Conservation (phyloP, 2,797 vertebrate species). For the Balearica regulorum region DNA sequence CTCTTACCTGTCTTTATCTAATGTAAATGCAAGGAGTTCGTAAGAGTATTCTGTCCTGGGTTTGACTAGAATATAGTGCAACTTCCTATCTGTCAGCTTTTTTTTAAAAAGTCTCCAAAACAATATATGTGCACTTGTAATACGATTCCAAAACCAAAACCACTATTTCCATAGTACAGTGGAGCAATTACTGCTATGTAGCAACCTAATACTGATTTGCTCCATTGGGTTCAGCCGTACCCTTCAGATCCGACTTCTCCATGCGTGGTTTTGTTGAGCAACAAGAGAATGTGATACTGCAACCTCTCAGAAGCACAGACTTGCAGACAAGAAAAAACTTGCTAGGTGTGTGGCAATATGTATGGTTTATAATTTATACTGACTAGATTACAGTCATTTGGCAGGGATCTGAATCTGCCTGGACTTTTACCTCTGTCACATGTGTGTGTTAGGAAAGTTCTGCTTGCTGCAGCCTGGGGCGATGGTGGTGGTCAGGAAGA, state of each 20-base stretch:
- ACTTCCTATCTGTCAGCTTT: background rate
- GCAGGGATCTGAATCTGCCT: background rate
- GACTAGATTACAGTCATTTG: background rate
- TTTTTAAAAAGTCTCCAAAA: background rate
- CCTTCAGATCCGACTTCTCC: background rate
- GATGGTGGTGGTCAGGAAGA: background rate
- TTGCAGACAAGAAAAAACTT: background rate
- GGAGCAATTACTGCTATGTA: background rate
- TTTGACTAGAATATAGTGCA: background rate
- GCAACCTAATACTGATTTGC: background rate
- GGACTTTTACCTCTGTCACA: background rate
- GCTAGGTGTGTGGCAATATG: background rate
- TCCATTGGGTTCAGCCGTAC: background rate
- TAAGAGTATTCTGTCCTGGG: background rate
- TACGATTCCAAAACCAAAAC: background rate
- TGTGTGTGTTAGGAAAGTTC: too few relatives aligned
- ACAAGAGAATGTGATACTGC: fast-evolving
- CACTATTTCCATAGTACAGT: background rate
- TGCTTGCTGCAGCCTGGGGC: background rate
- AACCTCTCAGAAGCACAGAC: background rate
- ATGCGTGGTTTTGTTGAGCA: background rate
- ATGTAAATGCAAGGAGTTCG: background rate
- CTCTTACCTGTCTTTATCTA: background rate
- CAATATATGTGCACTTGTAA: background rate
- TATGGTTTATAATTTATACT: background rate